Conservation (phyloP, 2,888 invertebrate genomes). For the Capitulum mitella region DNA sequence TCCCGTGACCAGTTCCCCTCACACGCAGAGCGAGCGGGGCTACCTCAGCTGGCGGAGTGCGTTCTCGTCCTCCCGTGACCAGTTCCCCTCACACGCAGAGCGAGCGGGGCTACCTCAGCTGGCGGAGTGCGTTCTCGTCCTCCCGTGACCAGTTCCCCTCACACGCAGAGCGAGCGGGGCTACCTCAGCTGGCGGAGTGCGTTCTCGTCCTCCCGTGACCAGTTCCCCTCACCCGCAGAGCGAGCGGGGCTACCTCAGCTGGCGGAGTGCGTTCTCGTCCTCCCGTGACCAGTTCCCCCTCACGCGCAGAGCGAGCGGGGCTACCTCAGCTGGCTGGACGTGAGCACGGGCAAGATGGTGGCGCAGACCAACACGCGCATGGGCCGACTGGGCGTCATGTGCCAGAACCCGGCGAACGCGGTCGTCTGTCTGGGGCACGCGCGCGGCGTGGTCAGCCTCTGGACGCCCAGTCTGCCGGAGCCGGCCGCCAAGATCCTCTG, state of each 20-base stretch:
- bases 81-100: background rate
- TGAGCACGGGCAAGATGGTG: slow-evolving; percentile 85
- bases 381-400: slow-evolving; percentile 72
- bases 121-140: background rate
- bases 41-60: slow-evolving; percentile 51
- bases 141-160: background rate
- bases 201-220: too few species aligned
- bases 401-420: slow-evolving; percentile 92
- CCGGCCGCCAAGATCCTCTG: slow-evolving; percentile 87
- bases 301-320: slow-evolving; percentile 51
- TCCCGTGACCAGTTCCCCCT: too few species aligned
- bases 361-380: slow-evolving; percentile 65
- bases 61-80: too few species aligned
- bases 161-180: slow-evolving; percentile 54
- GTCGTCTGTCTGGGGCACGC: slow-evolving; percentile 81
- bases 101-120: background rate
- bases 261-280: background rate
- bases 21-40: too few species aligned
- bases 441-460: slow-evolving; percentile 82
- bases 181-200: slow-evolving; percentile 74
- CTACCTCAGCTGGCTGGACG: slow-evolving; percentile 83
- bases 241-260: background rate
- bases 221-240: background rate
- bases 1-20: too few species aligned
- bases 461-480: slow-evolving; percentile 80